Percentiles rank a stretch among this genome's conserved stretches.
Conservation (phyloP, 1,140 invertebrate genomes). For the Aphaenogaster rudis region DNA sequence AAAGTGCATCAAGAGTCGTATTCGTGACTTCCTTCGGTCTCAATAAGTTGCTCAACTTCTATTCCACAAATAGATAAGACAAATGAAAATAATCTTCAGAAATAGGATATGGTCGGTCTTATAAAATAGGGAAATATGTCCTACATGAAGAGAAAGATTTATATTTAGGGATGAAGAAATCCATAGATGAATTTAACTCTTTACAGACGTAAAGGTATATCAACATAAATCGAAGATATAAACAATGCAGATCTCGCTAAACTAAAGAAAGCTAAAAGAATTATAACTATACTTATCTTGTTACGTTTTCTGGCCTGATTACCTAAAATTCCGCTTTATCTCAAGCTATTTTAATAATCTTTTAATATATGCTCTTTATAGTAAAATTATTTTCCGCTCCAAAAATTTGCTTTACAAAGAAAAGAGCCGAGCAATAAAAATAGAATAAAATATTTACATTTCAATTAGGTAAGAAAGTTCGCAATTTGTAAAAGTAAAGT, state of each 20-base stretch:
- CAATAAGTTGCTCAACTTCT: slow-evolving; percentile 78
- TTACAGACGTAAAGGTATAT: background rate
- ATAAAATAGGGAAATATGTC: background rate
- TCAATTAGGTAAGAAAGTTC: slow-evolving; percentile 50
- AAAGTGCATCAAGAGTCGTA: slow-evolving; percentile 78
- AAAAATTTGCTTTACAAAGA: background rate
- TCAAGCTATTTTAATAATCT: background rate
- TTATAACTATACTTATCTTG: background rate
- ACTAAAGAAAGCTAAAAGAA: background rate
- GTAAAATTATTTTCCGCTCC: background rate
- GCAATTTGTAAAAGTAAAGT: slow-evolving; percentile 57
- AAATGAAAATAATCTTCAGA: background rate
- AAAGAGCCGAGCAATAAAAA: slow-evolving; percentile 21
- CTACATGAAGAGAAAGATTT: background rate
- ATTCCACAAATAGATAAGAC: background rate
- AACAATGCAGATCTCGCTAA: background rate
- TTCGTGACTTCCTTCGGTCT: slow-evolving; percentile 74
- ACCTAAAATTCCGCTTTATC: background rate
- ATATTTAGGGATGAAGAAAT: background rate
- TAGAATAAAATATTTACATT: slow-evolving; percentile 56
- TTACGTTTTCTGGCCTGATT: background rate
- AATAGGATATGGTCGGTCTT: background rate
- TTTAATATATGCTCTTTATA: background rate
- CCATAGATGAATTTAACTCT: background rate
- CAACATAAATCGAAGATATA: background rate